Base-by-base conservation (phyloP, 2,113 vertebrate genomes). In the Proterorhinus semilunaris region DNA sequence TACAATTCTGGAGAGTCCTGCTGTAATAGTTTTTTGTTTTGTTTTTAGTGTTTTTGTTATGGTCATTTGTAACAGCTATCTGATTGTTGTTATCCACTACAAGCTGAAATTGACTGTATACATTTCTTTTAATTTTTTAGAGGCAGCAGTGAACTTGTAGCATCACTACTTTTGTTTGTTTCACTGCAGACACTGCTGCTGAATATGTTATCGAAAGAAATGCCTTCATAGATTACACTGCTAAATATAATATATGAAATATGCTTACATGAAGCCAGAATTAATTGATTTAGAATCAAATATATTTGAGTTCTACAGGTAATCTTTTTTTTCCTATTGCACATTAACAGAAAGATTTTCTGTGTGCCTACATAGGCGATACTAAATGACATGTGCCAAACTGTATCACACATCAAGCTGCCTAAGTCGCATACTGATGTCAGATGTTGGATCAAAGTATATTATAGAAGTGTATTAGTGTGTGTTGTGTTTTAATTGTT, bases 381-480 rank as follows among this genome's bases (percentile, higher is more conserved):
- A 4, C 21, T 51, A 52, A 44, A 65, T 9, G 68, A 62, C 42
- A 27, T 68, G 61, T 74, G 50, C 8, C 62, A 62, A 74, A 52
- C 66, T 48, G 64, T 63, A 65, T 17, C 71, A 55, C 49, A 84
- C 63, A 69, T 54, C 49, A 66, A 21, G 71, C 69, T 78, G 62
- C 77, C 27, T 66, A 71, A 62, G 45, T 63, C 2, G 57, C 53
- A 48, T 77, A 64, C 46, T 62, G 59, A 80, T 0, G 48, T 74
- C 82, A 72, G 50, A 46, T 77, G 68, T 86, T 69, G 86, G 83
- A 82, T 79, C 74, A 83, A 87, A 65, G 63, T 78, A 50, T 74
- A 70, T 62, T 80, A 73, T 74, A 36, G 44, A 81, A 81, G 54
- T 78, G 70, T 81, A 74, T 66, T 17, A 46, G 44, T 82, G 78